phyloP scores from a whole-genome alignment of 1,140 invertebrate genomes.

The Drosophila setifemur region DNA sequence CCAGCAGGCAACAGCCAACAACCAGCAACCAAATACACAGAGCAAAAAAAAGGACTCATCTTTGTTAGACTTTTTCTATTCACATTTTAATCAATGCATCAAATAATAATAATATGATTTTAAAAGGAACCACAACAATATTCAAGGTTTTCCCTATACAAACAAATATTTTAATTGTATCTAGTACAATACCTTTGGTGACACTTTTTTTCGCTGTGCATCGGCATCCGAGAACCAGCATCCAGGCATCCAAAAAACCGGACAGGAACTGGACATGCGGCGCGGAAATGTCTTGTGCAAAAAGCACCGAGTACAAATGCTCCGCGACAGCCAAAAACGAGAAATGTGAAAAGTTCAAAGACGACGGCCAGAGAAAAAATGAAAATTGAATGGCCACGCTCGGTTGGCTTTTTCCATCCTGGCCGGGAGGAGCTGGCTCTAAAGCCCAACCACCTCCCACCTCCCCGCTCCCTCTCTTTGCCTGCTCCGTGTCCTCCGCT shows the following conservation, averaged over 20 bases:
- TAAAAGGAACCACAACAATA: no score
- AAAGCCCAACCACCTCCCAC: not conserved
- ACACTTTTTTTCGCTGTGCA: not conserved
- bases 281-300: slow-evolving; percentile 72
- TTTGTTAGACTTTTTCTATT: no score
- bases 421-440: not conserved
- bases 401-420: slow-evolving; percentile 42
- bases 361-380: slow-evolving; percentile 63
- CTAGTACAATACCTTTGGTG: not conserved
- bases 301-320: slow-evolving; percentile 74
- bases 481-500: not conserved
- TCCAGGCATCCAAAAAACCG: slow-evolving; percentile 19
- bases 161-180: no score
- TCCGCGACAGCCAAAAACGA: slow-evolving; percentile 62
- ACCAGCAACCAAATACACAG: not conserved
- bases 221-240: slow-evolving; percentile 2
- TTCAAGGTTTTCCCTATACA: no score
- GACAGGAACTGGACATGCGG: slow-evolving; percentile 75
- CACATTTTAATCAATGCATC: no score
- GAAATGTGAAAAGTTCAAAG: slow-evolving; percentile 77
- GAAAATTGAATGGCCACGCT: slow-evolving; percentile 74
- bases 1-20: slow-evolving; percentile 8
- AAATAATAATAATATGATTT: no score
- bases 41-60: not conserved
- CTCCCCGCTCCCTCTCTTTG: not conserved